phyloP scores from a whole-genome alignment of 2,113 vertebrate genomes.

The Heterocephalus glaber region DNA sequence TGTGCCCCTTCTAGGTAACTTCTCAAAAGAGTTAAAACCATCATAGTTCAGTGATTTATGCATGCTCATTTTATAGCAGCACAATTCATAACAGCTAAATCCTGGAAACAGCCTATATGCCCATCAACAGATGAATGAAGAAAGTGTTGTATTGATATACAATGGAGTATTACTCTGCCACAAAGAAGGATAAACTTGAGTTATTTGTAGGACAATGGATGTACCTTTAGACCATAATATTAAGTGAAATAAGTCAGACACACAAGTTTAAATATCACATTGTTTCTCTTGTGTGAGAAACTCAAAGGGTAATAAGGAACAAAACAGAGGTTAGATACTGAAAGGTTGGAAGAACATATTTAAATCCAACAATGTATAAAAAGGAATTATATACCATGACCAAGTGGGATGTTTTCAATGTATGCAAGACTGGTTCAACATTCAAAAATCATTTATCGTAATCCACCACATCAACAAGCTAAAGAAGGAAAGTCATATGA shows the following conservation, averaged over 20 bases:
- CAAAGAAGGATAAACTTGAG: not conserved
- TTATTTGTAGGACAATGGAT: not conserved
- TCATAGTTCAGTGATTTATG: not conserved
- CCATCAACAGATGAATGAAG: not conserved
- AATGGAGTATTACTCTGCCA: not conserved
- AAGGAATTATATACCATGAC: not conserved
- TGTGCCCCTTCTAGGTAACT: not conserved
- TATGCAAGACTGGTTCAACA: not conserved
- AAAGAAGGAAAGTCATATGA: not conserved
- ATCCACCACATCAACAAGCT: not conserved
- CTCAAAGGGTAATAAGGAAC: not conserved
- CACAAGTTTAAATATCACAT: not conserved
- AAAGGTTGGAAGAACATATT: not conserved
- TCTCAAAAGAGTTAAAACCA: too few relatives aligned
- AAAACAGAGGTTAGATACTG: not conserved
- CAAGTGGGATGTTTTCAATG: not conserved
- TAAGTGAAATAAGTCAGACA: not conserved
- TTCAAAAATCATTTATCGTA: not conserved
- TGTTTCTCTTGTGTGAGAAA: not conserved
- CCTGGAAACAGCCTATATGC: not conserved
- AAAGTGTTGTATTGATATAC: not conserved
- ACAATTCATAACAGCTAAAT: not conserved
- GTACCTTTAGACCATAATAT: not conserved
- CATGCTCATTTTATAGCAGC: not conserved
- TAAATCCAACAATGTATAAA: not conserved